Evolutionary conservation across 2,113 vertebrate species (phyloP).

Genomic region (Myodes glareolus): DNA sequence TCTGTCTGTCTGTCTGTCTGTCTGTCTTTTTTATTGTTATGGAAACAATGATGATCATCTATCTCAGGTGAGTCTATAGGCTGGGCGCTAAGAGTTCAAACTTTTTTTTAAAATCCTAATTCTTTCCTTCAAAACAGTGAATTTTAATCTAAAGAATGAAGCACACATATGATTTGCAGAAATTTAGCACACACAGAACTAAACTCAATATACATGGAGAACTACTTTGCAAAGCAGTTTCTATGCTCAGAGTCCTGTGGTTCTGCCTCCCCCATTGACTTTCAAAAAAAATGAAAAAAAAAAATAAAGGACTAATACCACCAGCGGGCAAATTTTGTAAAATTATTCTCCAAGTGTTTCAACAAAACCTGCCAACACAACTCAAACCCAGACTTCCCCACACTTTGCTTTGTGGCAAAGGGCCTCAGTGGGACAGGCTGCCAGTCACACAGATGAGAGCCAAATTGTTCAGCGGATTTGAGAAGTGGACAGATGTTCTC

Average conservation of each 20-base stretch:
- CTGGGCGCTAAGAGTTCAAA: background rate
- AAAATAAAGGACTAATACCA: slow-evolving; percentile 75
- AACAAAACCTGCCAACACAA: slow-evolving; percentile 76
- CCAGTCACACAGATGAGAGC: slow-evolving; percentile 65
- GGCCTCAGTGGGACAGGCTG: slow-evolving; percentile 75
- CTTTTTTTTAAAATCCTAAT: background rate
- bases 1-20: too few relatives aligned
- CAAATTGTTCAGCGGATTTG: slow-evolving; percentile 75
- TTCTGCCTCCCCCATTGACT: background rate
- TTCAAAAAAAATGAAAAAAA: slow-evolving; percentile 66
- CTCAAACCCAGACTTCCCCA: slow-evolving; percentile 74
- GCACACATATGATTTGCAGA: background rate
- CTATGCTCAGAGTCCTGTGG: background rate
- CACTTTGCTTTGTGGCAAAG: slow-evolving; percentile 62
- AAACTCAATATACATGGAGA: background rate
- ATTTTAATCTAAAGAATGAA: background rate
- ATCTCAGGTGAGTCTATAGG: background rate
- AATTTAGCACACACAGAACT: background rate
- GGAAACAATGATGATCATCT: background rate
- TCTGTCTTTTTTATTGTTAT: background rate
- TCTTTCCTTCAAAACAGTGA: background rate
- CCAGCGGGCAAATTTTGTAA: slow-evolving; percentile 64
- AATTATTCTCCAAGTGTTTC: slow-evolving; percentile 73
- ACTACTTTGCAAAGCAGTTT: slow-evolving; percentile 21
- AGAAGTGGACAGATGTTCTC: slow-evolving; percentile 63